phyloP scores from a whole-genome alignment of 2,888 invertebrate genomes.

The Calameuta idolon region DNA sequence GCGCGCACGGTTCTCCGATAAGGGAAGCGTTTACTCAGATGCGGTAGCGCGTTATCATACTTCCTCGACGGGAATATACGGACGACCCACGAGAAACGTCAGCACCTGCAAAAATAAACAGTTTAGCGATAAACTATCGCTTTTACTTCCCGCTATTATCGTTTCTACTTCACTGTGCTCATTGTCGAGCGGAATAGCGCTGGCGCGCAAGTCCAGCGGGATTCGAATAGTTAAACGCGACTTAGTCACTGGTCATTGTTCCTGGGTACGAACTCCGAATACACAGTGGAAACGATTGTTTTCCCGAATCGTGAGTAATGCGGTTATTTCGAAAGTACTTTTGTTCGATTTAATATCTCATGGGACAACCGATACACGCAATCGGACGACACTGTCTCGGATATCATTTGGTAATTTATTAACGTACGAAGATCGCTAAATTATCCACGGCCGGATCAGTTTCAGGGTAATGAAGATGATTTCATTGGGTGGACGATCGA shows the following conservation, averaged over 20 bases:
- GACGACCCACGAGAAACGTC: slow-evolving; percentile 14
- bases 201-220: background rate
- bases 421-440: too few relatives aligned
- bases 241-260: background rate
- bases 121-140: slow-evolving; percentile 40
- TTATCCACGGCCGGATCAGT: too few relatives aligned
- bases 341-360: background rate
- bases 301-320: slow-evolving; percentile 16
- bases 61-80: slow-evolving; percentile 21
- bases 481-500: too few relatives aligned
- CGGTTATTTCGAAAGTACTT: background rate
- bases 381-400: background rate
- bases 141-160: slow-evolving; percentile 38
- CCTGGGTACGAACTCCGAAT: background rate
- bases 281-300: slow-evolving; percentile 21
- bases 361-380: background rate
- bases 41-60: slow-evolving; percentile 32
- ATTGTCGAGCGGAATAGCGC: too few relatives aligned
- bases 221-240: background rate
- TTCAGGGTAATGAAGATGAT: too few relatives aligned
- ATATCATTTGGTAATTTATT: too few relatives aligned
- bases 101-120: slow-evolving; percentile 45
- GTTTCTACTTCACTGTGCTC: background rate
- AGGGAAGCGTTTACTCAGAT: slow-evolving; percentile 42
- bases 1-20: slow-evolving; percentile 26